A percentile compares a stretch with the other conserved stretches of the same genome.
Conservation (phyloP, 2,797 vertebrate species). For the Chelon auratus region DNA sequence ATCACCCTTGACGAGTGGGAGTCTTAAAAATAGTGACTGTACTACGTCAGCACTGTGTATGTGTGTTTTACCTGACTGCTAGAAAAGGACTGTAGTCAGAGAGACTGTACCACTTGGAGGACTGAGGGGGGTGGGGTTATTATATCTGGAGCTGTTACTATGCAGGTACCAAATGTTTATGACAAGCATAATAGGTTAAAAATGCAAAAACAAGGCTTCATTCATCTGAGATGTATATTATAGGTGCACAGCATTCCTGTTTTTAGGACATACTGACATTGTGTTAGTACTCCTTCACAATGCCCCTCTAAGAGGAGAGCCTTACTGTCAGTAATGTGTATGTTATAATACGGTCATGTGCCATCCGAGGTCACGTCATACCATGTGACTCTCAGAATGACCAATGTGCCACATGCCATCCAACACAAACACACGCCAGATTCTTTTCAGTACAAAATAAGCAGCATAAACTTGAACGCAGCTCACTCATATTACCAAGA, state of each 20-base stretch:
- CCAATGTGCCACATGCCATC: not conserved
- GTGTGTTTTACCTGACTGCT: slow-evolving; percentile 47
- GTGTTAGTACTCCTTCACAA: not conserved
- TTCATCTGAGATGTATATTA: no score
- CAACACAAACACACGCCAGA: slow-evolving; percentile 18
- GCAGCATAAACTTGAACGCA: not conserved
- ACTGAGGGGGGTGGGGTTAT: not conserved
- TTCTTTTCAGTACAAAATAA: not conserved
- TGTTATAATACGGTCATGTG: slow-evolving; percentile 26
- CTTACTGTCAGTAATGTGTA: slow-evolving; percentile 48
- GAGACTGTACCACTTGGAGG: slow-evolving; percentile 19
- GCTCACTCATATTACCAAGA: not conserved
- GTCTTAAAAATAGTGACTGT: slow-evolving; percentile 73
- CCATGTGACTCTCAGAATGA: slow-evolving; percentile 12
- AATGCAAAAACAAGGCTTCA: no score
- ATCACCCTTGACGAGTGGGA: slow-evolving; percentile 28
- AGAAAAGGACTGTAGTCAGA: slow-evolving; percentile 32
- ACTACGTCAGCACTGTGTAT: slow-evolving; percentile 18
- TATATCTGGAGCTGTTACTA: slow-evolving; percentile 14
- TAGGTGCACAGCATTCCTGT: no score
- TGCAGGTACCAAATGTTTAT: not conserved
- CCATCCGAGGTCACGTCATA: slow-evolving; percentile 17
- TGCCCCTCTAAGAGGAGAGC: not conserved
- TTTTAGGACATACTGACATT: not conserved
- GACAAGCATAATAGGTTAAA: no score